phyloP scores from a whole-genome alignment of 2,113 vertebrate species.

The Eublepharis macularius region DNA sequence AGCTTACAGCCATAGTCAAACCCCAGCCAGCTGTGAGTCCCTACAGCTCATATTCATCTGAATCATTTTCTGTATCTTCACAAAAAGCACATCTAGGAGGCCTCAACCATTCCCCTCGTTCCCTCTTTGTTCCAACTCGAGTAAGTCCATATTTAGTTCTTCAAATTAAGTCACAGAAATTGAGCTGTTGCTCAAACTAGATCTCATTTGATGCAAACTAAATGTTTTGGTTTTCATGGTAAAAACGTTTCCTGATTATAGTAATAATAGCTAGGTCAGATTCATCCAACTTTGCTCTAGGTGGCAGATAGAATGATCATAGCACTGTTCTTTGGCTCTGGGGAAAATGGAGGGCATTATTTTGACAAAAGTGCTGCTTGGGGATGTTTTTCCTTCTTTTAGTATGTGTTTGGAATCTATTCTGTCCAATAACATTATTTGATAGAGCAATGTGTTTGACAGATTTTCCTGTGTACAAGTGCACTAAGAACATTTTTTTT shows the following conservation, averaged over 20 bases:
- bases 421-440: background rate
- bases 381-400: background rate
- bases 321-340: background rate
- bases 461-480: no score
- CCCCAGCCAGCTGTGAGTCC: constrained; percentile 84
- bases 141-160: constrained; percentile 69
- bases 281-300: background rate
- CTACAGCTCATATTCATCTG: constrained; percentile 59
- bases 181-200: background rate
- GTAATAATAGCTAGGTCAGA: background rate
- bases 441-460: background rate
- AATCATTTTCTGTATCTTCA: constrained; percentile 58
- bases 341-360: background rate
- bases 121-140: constrained; percentile 89
- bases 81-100: constrained; percentile 80
- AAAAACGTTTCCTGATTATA: background rate
- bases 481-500: no score
- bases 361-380: background rate
- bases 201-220: background rate
- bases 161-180: constrained; percentile 1
- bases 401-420: constrained; percentile 8
- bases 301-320: background rate
- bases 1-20: constrained; percentile 92
- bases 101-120: constrained; percentile 92
- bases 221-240: background rate